A percentile compares a stretch with the other conserved stretches of the same genome.
These are phyloP conservation scores for Tetragonisca angustula DNA, from an alignment of 2,888 invertebrate species.

Conservation along the genomic window DNA sequence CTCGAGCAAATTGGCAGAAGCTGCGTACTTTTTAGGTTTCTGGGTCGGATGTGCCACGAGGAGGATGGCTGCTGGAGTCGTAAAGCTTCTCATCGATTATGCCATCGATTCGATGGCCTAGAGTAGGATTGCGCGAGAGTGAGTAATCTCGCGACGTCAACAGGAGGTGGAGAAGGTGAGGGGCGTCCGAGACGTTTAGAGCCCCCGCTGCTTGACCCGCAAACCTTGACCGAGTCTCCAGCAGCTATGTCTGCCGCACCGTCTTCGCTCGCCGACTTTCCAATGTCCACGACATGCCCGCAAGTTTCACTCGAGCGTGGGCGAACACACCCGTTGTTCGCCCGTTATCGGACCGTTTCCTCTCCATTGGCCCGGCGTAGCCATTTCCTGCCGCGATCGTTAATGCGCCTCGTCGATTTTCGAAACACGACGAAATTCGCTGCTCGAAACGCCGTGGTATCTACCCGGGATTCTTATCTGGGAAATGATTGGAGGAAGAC, in stretches of 20 bases:
- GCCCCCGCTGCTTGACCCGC: conserved; percentile 24
- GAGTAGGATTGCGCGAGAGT: conserved; percentile 17
- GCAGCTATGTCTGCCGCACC: too few species aligned
- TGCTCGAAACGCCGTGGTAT: too few species aligned
- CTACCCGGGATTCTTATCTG: too few species aligned
- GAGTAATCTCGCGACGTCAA: not conserved
- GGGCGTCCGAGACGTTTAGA: conserved; percentile 35
- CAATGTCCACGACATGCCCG: not conserved
- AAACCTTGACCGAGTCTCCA: conserved; percentile 48
- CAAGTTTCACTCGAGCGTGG: conserved; percentile 33
- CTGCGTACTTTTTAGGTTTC: conserved; percentile 26
- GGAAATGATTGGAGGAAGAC: too few species aligned
- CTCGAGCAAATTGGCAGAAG: too few species aligned
- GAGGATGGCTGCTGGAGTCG: not conserved
- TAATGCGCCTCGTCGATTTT: not conserved
- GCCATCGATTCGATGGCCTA: conserved; percentile 26
- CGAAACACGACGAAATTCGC: too few species aligned
- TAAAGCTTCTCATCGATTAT: conserved; percentile 35
- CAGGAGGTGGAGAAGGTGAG: conserved; percentile 19
- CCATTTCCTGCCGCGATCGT: not conserved
- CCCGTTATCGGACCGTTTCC: conserved; percentile 59
- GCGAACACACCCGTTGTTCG: conserved; percentile 5
- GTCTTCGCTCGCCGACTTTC: not conserved
- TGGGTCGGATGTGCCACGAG: not conserved
- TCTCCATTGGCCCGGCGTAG: conserved; percentile 42